phyloP scores from a whole-genome alignment of 2,888 invertebrate genomes.

The Drosophila neonasuta region DNA sequence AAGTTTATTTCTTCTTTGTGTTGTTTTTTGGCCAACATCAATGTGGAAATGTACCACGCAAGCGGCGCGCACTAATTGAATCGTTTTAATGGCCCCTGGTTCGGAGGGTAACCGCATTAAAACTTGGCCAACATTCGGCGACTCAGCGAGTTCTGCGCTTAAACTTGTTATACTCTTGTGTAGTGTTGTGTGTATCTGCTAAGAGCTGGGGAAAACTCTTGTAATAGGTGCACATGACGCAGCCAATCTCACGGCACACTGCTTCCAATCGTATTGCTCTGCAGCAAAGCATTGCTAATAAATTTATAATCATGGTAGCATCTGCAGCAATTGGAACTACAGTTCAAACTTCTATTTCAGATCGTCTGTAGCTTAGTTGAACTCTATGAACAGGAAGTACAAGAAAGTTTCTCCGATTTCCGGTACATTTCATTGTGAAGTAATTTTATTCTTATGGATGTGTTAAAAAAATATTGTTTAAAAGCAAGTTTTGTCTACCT shows the following conservation, averaged over 20 bases:
- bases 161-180: slow-evolving; percentile 47
- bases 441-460: too few species aligned
- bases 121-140: slow-evolving; percentile 62
- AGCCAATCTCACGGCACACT: slow-evolving; percentile 17
- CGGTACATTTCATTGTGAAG: too few species aligned
- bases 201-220: slow-evolving; percentile 9
- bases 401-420: too few species aligned
- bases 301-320: neutral
- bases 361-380: too few species aligned
- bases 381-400: too few species aligned
- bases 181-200: slow-evolving; percentile 42
- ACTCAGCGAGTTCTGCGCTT: slow-evolving; percentile 60
- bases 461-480: too few species aligned
- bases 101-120: slow-evolving; percentile 61
- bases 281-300: neutral
- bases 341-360: neutral
- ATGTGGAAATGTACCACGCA: slow-evolving; percentile 27
- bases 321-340: neutral
- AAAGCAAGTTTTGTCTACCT: too few species aligned
- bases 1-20: slow-evolving; percentile 27
- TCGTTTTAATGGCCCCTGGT: slow-evolving; percentile 54
- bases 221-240: slow-evolving; percentile 23
- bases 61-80: slow-evolving; percentile 65
- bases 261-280: neutral
- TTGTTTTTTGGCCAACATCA: slow-evolving; percentile 9